These are phyloP conservation scores for Homarus americanus DNA, from an alignment of 1,140 invertebrate species.

Conservation along the genomic window DNA sequence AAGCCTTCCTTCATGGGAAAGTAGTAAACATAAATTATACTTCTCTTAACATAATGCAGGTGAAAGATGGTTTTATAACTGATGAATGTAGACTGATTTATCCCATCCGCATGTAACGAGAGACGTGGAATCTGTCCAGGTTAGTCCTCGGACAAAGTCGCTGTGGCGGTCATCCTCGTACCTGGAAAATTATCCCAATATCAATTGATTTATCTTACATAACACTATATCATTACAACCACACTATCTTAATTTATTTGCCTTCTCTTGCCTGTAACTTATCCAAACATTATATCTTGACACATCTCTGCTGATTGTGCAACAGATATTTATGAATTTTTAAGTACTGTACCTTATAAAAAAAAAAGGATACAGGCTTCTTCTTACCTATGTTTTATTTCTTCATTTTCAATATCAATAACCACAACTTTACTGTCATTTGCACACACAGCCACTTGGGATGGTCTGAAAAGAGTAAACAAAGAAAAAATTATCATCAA, in stretches of 20 bases:
- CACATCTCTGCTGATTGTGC: neutral
- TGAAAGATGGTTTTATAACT: neutral
- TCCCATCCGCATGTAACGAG: conserved; percentile 58
- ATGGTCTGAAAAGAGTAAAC: conserved; percentile 36
- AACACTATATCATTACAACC: neutral
- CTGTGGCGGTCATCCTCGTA: conserved; percentile 57
- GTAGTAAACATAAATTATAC: no score
- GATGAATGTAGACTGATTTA: conserved; percentile 33
- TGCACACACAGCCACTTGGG: conserved; percentile 51
- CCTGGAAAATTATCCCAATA: conserved; percentile 14
- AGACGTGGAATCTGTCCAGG: conserved; percentile 44
- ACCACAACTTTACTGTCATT: conserved; percentile 56
- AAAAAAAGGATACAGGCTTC: neutral
- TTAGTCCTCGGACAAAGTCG: conserved; percentile 52
- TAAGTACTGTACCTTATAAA: neutral
- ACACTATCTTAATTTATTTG: neutral
- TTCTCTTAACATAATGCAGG: no score
- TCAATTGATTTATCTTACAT: neutral
- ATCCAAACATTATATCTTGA: neutral
- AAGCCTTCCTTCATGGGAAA: no score
- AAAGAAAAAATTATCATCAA: no score
- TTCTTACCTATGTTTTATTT: conserved; percentile 28
- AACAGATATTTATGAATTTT: no score
- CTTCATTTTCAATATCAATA: conserved; percentile 24
- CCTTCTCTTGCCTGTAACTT: neutral